Conservation (phyloP, 1,140 invertebrate species). For the Microvelia longipes region DNA sequence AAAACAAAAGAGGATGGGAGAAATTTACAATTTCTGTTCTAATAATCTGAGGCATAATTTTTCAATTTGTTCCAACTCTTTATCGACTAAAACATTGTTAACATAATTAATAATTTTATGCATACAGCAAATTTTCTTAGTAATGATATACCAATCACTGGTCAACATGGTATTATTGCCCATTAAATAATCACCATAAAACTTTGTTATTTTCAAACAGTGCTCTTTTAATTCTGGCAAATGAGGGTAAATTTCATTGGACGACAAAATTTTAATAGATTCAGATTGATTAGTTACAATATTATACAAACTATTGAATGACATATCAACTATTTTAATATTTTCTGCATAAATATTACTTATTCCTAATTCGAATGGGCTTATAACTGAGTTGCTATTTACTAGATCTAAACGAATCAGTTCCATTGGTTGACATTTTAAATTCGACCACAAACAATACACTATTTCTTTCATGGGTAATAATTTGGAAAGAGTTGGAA, state of each 20-base stretch:
- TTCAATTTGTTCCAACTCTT: background rate
- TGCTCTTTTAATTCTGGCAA: background rate
- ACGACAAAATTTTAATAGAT: background rate
- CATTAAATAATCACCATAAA: background rate
- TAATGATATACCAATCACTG: slow-evolving; percentile 5
- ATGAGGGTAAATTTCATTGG: background rate
- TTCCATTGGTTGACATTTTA: slow-evolving; percentile 2
- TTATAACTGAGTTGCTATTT: background rate
- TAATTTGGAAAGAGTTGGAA: background rate
- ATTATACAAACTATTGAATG: background rate
- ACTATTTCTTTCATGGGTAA: slow-evolving; percentile 3
- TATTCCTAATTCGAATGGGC: slow-evolving; percentile 1
- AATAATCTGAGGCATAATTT: background rate
- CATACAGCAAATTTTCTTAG: slow-evolving; percentile 4
- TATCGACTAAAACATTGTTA: slow-evolving; percentile 3
- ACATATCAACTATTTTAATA: slow-evolving; percentile 6
- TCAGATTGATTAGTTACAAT: slow-evolving; percentile 6
- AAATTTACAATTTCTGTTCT: background rate
- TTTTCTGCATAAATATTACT: slow-evolving; percentile 4
- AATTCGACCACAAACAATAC: slow-evolving; percentile 5
- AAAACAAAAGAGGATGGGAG: too few species aligned
- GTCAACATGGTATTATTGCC: background rate
- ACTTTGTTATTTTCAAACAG: slow-evolving; percentile 4
- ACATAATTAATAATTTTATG: slow-evolving; percentile 5
- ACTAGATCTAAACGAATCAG: background rate